phyloP scores from a whole-genome alignment of 2,113 vertebrate genomes.

The Heptranchias perlo region DNA sequence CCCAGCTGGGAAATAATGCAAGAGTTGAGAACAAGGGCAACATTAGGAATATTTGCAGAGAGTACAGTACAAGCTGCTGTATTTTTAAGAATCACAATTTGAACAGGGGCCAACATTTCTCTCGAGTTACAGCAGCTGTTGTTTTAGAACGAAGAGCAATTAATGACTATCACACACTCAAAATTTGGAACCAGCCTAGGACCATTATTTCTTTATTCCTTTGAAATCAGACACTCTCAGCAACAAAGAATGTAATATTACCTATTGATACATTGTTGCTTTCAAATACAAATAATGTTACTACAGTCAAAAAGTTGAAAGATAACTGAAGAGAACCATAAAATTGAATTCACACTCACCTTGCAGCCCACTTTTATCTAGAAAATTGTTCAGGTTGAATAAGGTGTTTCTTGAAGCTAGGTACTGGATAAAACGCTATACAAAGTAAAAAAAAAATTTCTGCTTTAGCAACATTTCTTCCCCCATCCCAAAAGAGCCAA shows the following conservation, averaged over 20 bases:
- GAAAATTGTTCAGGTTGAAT: constrained; percentile 98
- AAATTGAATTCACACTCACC: constrained; percentile 59
- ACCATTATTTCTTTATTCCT: not conserved
- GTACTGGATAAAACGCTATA: constrained; percentile 92
- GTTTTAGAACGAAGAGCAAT: not conserved
- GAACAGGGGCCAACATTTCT: not conserved
- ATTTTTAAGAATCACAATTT: constrained; percentile 10
- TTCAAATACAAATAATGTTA: not conserved
- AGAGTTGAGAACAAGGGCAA: not conserved
- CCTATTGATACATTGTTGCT: not conserved
- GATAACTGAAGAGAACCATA: constrained; percentile 23
- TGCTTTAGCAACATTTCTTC: not conserved
- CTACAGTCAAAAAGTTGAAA: constrained; percentile 38
- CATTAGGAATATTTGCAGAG: not conserved
- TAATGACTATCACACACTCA: not conserved
- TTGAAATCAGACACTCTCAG: not conserved
- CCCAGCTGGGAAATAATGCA: not conserved
- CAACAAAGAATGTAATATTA: constrained; percentile 37
- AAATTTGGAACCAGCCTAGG: not conserved
- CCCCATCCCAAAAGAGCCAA: not conserved
- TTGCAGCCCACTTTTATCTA: constrained; percentile 97
- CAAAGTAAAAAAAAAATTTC: constrained; percentile 43
- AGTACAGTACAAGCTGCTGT: not conserved
- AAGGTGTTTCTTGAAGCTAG: constrained; percentile 94
- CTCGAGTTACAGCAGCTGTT: not conserved